These are phyloP conservation scores for Lycophotia porphyrea DNA, from an alignment of 2,888 invertebrate genomes.

Conservation along the genomic window DNA sequence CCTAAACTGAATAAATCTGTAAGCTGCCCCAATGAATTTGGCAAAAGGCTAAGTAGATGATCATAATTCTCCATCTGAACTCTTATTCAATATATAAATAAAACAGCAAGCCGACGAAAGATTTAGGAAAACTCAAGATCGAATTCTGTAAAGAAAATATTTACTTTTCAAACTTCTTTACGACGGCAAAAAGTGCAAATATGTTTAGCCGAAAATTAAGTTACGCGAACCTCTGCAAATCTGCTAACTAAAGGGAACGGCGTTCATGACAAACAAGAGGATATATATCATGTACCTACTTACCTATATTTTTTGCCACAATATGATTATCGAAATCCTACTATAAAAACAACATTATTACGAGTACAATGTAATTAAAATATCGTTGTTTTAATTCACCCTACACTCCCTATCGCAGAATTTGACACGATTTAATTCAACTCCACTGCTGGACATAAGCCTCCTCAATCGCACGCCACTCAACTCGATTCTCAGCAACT, in stretches of 20 bases:
- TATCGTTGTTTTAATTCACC: constrained; percentile 8
- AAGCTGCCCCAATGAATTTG: no score
- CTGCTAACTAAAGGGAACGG: background rate
- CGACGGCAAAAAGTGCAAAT: background rate
- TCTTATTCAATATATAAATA: background rate
- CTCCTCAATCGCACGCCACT: no score
- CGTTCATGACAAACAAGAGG: no score
- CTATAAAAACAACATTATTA: background rate
- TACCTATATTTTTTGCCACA: background rate
- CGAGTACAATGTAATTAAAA: constrained; percentile 1
- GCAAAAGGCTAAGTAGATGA: no score
- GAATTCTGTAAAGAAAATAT: background rate
- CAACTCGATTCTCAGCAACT: no score
- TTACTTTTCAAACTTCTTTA: background rate
- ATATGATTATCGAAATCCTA: background rate
- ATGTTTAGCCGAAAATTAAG: background rate
- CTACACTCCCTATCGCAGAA: background rate
- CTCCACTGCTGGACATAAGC: no score
- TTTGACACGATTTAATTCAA: no score
- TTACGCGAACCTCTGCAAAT: background rate
- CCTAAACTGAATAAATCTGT: no score
- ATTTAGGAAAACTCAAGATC: background rate
- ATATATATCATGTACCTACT: background rate
- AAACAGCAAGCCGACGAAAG: background rate
- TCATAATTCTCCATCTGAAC: no score